Conservation (phyloP, 2,888 invertebrate species). For the Griposia aprilina region DNA sequence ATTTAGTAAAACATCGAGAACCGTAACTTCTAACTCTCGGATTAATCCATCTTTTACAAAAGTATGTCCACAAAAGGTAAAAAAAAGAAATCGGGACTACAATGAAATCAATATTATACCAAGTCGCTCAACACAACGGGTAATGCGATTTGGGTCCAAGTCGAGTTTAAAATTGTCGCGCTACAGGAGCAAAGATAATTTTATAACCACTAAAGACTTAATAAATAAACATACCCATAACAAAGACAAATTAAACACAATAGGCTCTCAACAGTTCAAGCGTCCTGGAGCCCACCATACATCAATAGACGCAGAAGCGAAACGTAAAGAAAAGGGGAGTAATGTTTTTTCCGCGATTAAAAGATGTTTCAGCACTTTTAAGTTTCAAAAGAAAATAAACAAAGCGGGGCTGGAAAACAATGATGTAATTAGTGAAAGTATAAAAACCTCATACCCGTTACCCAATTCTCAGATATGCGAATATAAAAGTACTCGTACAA, state of each 20-base stretch:
- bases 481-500: slow-evolving; percentile 22
- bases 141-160: slow-evolving; percentile 30
- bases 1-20: slow-evolving; percentile 14
- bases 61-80: not conserved
- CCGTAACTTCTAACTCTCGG: slow-evolving; percentile 7
- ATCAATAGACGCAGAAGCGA: slow-evolving; percentile 10
- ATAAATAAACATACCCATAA: not conserved
- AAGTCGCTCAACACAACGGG: slow-evolving; percentile 29
- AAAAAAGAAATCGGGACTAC: not conserved
- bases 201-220: not conserved
- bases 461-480: slow-evolving; percentile 10
- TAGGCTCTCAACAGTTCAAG: slow-evolving; percentile 4
- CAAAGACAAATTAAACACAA: slow-evolving; percentile 23
- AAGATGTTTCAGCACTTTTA: slow-evolving; percentile 54
- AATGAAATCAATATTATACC: not conserved
- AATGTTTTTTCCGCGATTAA: slow-evolving; percentile 43
- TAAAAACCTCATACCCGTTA: slow-evolving; percentile 3
- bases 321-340: slow-evolving; percentile 29
- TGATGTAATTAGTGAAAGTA: not conserved
- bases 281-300: not conserved
- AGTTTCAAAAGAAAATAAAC: slow-evolving; percentile 47
- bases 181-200: not conserved
- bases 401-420: slow-evolving; percentile 5
- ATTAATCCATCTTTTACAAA: slow-evolving; percentile 5
- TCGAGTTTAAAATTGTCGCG: slow-evolving; percentile 25